Evolutionary conservation across 2,113 vertebrate genomes (phyloP), one percentile per base, ranked within the genome.

Genomic region (Ictalurus furcatus): DNA sequence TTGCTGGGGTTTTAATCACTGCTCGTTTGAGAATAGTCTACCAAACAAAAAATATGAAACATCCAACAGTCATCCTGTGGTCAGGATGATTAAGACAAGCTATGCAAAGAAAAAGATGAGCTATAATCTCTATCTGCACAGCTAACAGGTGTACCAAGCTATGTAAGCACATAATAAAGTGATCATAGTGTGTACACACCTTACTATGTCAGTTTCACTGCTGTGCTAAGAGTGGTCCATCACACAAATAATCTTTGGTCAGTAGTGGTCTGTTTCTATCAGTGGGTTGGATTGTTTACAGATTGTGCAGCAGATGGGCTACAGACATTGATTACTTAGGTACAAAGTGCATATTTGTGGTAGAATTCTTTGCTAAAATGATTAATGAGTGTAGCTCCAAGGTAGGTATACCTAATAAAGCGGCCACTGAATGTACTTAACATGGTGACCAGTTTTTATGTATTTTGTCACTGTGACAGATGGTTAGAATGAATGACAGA

Each of bases 401-500:
- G 6, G 4, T 83, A 0, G 34, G 58, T 84, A 25, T 63, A 63
- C 54, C 54, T 82, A 84, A 63, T 40, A 63, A 84, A 14, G 5
- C 25, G 6, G 19, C 30, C 19, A 23, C 19, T 28, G 58, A 63
- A 59, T 56, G n/a, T 21, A 82, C 63, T 59, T 19, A 56, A 58
- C 34, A 84, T 59, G 56, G 30, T 71, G 52, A 86, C 74, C 58
- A 79, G 90, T 89, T 87, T 80, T 73, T 85, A 28, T 59, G 85
- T 85, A 44, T 44, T 58, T 23, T 71, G 80, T 86, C 79, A 69
- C 84, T 84, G 85, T 63, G 80, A 85, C 91, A 92, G 91, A 92
- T 92, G 91, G 90, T 87, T 87, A 87, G 74, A 67, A 79, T 88
- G 65, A 81, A 81, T 63, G 34, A 82, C 91, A 91, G 91, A 91